phyloP scores from a whole-genome alignment of 92 coral and sea anemone genomes.

The Bergia puertoricense region DNA sequence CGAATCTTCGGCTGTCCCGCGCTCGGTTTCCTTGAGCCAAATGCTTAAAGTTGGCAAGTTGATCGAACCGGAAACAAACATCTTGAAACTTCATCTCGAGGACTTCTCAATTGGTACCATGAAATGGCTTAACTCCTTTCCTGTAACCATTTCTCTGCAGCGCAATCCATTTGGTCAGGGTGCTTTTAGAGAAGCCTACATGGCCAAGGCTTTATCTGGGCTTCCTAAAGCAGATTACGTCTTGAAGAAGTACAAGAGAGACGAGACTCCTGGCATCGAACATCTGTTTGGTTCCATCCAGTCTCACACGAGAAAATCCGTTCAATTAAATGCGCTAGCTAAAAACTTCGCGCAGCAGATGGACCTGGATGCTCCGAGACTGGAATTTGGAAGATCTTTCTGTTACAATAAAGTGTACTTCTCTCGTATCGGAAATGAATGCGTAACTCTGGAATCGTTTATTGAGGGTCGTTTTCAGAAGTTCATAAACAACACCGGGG shows the following conservation, averaged over 20 bases:
- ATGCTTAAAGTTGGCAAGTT: conserved; percentile 23
- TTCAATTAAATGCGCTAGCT: too few relatives aligned
- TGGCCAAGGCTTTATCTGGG: neutral
- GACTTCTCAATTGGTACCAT: neutral
- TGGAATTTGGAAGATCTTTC: too few relatives aligned
- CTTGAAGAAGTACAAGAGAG: neutral
- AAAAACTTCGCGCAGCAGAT: too few relatives aligned
- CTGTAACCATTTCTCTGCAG: conserved; percentile 7
- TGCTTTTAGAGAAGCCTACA: neutral
- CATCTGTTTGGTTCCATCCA: neutral
- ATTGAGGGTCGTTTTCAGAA: too few relatives aligned
- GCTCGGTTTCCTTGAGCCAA: neutral
- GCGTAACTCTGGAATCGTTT: too few relatives aligned
- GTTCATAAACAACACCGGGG: too few relatives aligned
- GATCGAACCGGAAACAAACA: conserved; percentile 8
- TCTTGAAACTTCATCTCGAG: conserved; percentile 2
- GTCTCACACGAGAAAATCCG: neutral
- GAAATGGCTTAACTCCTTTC: neutral
- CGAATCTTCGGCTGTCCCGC: neutral
- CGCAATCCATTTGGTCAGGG: neutral
- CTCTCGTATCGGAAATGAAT: too few relatives aligned
- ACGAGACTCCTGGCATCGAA: neutral
- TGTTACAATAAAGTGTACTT: too few relatives aligned
- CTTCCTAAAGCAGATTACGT: conserved; percentile 6
- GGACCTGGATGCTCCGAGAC: too few relatives aligned